phyloP scores from a whole-genome alignment of 2,797 vertebrate species.

The Gorsachius magnificus region DNA sequence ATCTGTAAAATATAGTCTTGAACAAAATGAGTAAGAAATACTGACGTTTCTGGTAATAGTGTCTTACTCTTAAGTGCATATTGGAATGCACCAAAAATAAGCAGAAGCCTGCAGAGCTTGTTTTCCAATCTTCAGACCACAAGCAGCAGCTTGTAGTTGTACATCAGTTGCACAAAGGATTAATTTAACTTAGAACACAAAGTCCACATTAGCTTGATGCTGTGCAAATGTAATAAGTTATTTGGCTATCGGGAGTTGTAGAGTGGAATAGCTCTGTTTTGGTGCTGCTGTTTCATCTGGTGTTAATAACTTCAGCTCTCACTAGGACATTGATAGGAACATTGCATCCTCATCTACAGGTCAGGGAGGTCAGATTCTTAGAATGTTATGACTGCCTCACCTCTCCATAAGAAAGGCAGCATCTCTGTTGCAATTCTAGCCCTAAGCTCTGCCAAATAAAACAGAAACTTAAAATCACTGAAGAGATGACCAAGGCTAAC shows the following conservation, averaged over 20 bases:
- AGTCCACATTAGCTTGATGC: not conserved
- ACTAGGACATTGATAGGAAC: not conserved
- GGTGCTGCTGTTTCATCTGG: not conserved
- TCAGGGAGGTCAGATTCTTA: not conserved
- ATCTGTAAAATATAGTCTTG: not conserved
- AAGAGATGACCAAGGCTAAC: not conserved
- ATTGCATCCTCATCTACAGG: not conserved
- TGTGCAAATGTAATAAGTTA: not conserved
- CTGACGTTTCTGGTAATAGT: rapidly evolving
- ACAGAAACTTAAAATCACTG: not conserved
- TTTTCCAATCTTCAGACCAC: not conserved
- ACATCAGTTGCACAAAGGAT: not conserved
- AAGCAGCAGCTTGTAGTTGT: not conserved
- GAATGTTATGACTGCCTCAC: not conserved
- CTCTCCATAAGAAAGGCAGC: not conserved
- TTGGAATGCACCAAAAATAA: not conserved
- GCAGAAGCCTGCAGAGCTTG: not conserved
- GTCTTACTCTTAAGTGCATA: not conserved
- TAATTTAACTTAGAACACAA: conserved; percentile 5
- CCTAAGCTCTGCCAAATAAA: not conserved
- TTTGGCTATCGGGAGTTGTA: not conserved
- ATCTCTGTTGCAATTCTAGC: not conserved
- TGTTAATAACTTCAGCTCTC: not conserved
- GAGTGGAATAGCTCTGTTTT: not conserved
- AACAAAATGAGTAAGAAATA: not conserved